These are phyloP conservation scores for Endotricha flammealis DNA, from an alignment of 2,888 invertebrate genomes.

Conservation along the genomic window DNA sequence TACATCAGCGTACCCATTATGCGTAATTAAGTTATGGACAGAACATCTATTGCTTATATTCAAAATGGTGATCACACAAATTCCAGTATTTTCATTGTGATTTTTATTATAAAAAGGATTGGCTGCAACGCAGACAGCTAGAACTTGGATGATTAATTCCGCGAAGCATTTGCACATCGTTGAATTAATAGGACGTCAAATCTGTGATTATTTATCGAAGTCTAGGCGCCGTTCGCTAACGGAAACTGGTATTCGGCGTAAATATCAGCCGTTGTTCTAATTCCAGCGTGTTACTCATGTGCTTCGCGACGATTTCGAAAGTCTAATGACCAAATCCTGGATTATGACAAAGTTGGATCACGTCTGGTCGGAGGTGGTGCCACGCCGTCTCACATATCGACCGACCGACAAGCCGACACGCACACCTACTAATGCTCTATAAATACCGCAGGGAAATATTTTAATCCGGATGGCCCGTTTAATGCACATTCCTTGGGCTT, in stretches of 20 bases:
- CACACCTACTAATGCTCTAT: slow-evolving; percentile 72
- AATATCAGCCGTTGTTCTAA: slow-evolving; percentile 23
- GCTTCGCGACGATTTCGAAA: slow-evolving; percentile 34
- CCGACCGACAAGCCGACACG: slow-evolving; percentile 61
- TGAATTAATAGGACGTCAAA: slow-evolving; percentile 6
- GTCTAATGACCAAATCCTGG: slow-evolving; percentile 58
- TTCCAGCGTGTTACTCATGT: slow-evolving; percentile 25
- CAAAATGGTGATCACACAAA: too few relatives aligned
- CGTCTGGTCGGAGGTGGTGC: slow-evolving; percentile 69
- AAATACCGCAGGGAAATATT: slow-evolving; percentile 73
- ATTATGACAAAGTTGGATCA: slow-evolving; percentile 57
- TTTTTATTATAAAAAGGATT: too few relatives aligned
- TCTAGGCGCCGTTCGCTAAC: slow-evolving; percentile 18
- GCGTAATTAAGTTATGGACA: too few relatives aligned
- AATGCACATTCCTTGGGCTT: slow-evolving; percentile 67
- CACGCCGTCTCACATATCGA: slow-evolving; percentile 74
- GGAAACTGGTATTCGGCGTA: slow-evolving; percentile 21
- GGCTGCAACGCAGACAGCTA: too few relatives aligned
- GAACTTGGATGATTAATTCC: slow-evolving; percentile 3
- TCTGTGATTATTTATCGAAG: slow-evolving; percentile 3
- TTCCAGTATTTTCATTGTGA: too few relatives aligned
- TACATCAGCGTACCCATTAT: too few relatives aligned
- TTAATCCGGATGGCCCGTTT: slow-evolving; percentile 74
- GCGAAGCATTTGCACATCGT: slow-evolving; percentile 5
- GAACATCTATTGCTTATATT: too few relatives aligned